phyloP scores from a whole-genome alignment of 37 sponge, comb jelly and placozoan species.

The Agelas oroides region DNA sequence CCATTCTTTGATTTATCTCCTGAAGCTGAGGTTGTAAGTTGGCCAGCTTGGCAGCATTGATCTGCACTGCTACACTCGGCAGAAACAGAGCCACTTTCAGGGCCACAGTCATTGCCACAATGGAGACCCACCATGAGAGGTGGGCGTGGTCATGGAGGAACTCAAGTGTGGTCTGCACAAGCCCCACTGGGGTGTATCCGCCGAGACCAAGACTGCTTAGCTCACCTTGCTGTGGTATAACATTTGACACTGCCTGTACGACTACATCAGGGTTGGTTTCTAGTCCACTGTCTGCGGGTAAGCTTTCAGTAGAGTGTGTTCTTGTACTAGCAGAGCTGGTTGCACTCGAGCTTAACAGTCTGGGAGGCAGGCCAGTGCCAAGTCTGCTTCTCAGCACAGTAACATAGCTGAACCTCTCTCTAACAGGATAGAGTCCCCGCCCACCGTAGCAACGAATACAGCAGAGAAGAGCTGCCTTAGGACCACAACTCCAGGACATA shows the following conservation, averaged over 20 bases:
- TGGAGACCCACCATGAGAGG: conserved; percentile 94
- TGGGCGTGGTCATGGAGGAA: conserved; percentile 56
- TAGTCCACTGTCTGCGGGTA: too few species aligned
- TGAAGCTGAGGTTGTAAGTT: conserved; percentile 64
- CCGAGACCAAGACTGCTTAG: conserved; percentile 72
- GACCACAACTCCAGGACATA: too few species aligned
- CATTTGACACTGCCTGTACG: neutral
- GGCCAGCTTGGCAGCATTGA: conserved; percentile 68
- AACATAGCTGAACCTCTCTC: too few species aligned
- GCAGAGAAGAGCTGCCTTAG: too few species aligned
- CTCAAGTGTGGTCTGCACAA: conserved; percentile 76
- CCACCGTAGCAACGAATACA: too few species aligned
- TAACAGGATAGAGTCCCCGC: too few species aligned
- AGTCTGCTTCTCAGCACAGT: too few species aligned
- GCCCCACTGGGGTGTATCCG: conserved; percentile 85
- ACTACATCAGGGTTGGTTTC: neutral
- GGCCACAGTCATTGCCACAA: conserved; percentile 52
- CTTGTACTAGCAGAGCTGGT: too few species aligned
- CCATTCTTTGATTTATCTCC: conserved; percentile 48
- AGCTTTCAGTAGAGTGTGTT: too few species aligned
- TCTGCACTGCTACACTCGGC: conserved; percentile 43
- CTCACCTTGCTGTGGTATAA: neutral
- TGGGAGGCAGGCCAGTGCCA: too few species aligned
- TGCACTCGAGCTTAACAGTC: too few species aligned
- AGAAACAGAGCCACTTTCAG: conserved; percentile 69